Evolutionary conservation across 1,140 invertebrate genomes (phyloP).

Genomic region (Danaus plexippus): DNA sequence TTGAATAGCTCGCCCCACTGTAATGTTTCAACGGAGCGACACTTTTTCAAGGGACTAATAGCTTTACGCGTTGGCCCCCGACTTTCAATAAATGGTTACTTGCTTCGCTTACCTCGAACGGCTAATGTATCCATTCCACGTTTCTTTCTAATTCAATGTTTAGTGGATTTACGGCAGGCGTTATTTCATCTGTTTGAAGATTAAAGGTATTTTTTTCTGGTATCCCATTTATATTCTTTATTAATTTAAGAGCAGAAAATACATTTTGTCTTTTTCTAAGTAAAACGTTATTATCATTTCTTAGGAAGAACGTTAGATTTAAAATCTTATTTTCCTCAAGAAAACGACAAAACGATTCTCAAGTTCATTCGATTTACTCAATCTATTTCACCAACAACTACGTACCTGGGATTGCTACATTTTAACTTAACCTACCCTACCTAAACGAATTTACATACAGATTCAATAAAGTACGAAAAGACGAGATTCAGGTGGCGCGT

Average conservation of each 20-base stretch:
- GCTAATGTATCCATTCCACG: constrained; percentile 40
- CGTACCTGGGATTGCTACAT: constrained; percentile 9
- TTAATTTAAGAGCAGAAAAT: neutral
- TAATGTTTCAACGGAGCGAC: constrained; percentile 57
- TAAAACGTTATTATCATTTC: constrained; percentile 1
- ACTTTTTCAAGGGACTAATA: constrained; percentile 45
- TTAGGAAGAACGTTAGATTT: no score
- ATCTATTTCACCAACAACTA: neutral
- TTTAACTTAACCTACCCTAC: constrained; percentile 12
- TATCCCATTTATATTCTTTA: neutral
- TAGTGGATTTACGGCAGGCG: constrained; percentile 19
- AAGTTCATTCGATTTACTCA: no score
- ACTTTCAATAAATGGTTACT: constrained; percentile 63
- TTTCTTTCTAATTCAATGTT: constrained; percentile 35
- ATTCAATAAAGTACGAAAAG: constrained; percentile 21
- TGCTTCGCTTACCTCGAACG: constrained; percentile 29
- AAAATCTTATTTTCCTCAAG: no score
- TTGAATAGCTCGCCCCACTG: constrained; percentile 58
- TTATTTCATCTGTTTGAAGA: constrained; percentile 20
- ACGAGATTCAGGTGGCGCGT: constrained; percentile 17
- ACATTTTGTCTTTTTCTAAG: neutral
- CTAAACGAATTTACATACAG: constrained; percentile 23
- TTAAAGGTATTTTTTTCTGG: constrained; percentile 14
- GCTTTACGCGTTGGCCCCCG: constrained; percentile 54
- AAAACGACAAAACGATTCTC: no score